Conservation (phyloP, 64 coral and sea anemone genomes). For the Montipora sp. region DNA sequence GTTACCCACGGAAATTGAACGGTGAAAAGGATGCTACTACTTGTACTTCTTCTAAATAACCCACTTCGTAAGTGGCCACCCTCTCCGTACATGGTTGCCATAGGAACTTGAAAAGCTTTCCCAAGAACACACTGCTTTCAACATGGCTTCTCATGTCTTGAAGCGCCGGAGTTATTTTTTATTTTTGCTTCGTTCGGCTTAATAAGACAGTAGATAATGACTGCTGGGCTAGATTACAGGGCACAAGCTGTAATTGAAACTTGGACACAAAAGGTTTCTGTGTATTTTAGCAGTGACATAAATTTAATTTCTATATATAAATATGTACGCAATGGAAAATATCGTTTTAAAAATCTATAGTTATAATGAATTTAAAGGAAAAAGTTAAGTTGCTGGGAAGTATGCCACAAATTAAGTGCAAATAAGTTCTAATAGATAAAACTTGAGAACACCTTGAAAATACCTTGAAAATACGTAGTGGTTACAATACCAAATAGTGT, state of each 20-base stretch:
- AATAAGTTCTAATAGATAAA: background rate
- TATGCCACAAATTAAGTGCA: background rate
- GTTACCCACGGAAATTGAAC: too few species aligned
- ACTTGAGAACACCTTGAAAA: background rate
- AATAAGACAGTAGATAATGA: too few species aligned
- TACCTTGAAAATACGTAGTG: too few species aligned
- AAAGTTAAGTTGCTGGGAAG: background rate
- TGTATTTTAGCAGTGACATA: slow-evolving; percentile 6
- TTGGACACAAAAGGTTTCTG: background rate
- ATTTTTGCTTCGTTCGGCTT: background rate
- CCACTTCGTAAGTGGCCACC: too few species aligned
- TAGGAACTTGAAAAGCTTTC: background rate
- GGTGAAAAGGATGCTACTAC: background rate
- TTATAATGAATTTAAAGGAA: slow-evolving; percentile 13
- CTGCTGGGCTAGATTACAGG: background rate
- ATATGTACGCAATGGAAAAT: background rate
- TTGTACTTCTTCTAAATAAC: slow-evolving; percentile 36
- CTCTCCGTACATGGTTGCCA: background rate
- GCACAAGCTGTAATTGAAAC: background rate
- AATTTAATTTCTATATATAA: background rate
- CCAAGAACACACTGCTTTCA: background rate
- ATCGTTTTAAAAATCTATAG: background rate
- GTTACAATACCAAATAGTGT: too few species aligned
- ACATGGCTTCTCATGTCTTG: background rate
- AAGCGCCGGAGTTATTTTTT: background rate